Evolutionary conservation across 2,113 vertebrate species (phyloP), one percentile per base, ranked within the genome.

Genomic region (Hippocampus barbouri): DNA sequence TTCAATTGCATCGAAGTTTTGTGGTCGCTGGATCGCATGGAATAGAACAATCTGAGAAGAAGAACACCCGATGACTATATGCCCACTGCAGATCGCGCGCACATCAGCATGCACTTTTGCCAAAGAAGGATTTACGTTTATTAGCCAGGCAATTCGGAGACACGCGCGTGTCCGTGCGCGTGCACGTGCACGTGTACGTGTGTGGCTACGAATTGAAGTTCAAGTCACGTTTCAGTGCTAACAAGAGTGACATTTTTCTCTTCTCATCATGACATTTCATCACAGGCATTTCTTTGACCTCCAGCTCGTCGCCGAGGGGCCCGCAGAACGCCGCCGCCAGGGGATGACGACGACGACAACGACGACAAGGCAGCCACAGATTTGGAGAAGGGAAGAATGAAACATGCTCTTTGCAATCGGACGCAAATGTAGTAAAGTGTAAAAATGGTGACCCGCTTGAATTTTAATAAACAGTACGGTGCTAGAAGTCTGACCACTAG

Each of bases 181-280:
- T 25, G 25, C 25, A 25, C 25, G 25, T 25, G 25, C 25, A 25
- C 25, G 59, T 38, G 23, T 47, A 12, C n/a, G 57, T n/a, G 23
- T 21, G 27, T n/a, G 25, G 84, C 82, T 62, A 73, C 53, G 23
- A 68, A 86, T 83, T 79, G 57, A 20, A 70, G 77, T 85, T 74
- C 84, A 73, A 70, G 84, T 84, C 84, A 86, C 84, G 78, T 76
- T 74, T 72, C 78, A 79, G 68, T 73, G 40, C 80, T 87, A 87
- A 88, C 85, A 83, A 77, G 85, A 83, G 25, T 86, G 85, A 79
- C 85, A 86, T 88, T 88, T 89, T 82, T 83, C 82, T 78, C 51
- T 74, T 85, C 78, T 83, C 83, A 85, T 88, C 82, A 80, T 86
- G 86, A 85, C 86, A 88, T 88, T 89, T 85, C 79, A 85, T 85